Conservation (phyloP, 53 echinoderm and acorn worm genomes). For the Stichopus horrens region DNA sequence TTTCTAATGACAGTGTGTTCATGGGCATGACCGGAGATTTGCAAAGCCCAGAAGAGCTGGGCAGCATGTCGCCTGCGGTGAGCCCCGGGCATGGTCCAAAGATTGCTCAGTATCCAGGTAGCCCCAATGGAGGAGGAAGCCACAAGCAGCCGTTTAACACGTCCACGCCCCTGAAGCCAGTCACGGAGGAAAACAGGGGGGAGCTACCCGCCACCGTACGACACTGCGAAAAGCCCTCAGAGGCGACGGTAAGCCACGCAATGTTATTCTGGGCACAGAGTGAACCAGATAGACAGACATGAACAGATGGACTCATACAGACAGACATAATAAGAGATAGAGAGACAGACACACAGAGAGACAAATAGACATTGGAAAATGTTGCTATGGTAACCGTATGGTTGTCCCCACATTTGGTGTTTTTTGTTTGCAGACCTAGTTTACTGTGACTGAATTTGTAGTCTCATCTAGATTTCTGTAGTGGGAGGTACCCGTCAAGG, state of each 20-base stretch:
- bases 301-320: background rate
- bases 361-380: background rate
- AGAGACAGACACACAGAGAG: background rate
- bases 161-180: background rate
- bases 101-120: slow-evolving; percentile 8
- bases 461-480: too few relatives aligned
- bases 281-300: background rate
- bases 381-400: too few relatives aligned
- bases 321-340: background rate
- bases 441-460: too few relatives aligned
- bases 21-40: slow-evolving; percentile 25
- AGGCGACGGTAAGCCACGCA: slow-evolving; percentile 26
- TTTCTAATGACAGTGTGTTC: slow-evolving; percentile 25
- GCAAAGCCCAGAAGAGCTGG: slow-evolving; percentile 17
- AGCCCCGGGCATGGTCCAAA: slow-evolving; percentile 34
- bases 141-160: background rate
- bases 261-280: background rate
- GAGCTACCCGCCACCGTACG: background rate
- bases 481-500: too few relatives aligned
- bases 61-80: slow-evolving; percentile 32
- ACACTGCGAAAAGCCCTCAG: background rate
- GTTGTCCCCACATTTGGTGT: too few relatives aligned
- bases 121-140: slow-evolving; percentile 7
- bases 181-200: slow-evolving; percentile 11
- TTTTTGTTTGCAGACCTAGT: too few relatives aligned